These are phyloP conservation scores for Steatocranus sp. DNA, from an alignment of 2,797 vertebrate genomes.

Conservation along the genomic window DNA sequence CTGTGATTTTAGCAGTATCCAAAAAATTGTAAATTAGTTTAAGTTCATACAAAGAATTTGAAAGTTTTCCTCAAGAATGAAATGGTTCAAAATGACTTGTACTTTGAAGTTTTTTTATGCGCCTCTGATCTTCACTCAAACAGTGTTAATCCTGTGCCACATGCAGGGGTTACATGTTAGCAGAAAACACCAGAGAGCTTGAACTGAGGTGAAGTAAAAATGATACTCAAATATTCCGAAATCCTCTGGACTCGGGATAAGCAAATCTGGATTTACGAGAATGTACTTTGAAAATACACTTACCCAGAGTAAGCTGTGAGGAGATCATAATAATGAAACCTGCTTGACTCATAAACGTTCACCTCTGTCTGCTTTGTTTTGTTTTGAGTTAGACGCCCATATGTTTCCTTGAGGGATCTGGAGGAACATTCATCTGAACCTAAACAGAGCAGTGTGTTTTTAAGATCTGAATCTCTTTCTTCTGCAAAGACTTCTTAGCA, in stretches of 20 bases:
- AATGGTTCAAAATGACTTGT: background rate
- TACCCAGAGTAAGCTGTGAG: background rate
- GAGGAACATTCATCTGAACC: constrained; percentile 53
- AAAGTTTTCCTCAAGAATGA: background rate
- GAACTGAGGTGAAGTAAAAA: constrained; percentile 38
- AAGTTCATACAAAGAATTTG: background rate
- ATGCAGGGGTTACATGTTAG: constrained; percentile 17
- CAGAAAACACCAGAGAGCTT: constrained; percentile 3
- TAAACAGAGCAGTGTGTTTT: constrained; percentile 52
- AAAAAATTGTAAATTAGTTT: background rate
- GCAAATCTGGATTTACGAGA: constrained; percentile 18
- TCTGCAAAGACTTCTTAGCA: constrained; percentile 44
- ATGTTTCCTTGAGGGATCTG: constrained; percentile 68
- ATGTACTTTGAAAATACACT: constrained; percentile 34
- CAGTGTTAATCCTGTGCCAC: constrained; percentile 26
- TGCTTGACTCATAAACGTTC: constrained; percentile 54
- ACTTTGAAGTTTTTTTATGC: background rate
- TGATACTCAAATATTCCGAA: constrained; percentile 48
- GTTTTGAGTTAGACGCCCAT: constrained; percentile 58
- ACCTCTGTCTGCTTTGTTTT: constrained; percentile 55
- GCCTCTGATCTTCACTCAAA: constrained; percentile 29
- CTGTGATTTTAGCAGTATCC: background rate
- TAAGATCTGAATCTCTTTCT: constrained; percentile 62
- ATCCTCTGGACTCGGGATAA: constrained; percentile 22
- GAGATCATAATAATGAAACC: constrained; percentile 53